These are phyloP conservation scores for Stegophylla sp. DNA, from an alignment of 2,888 invertebrate genomes.

Conservation along the genomic window DNA sequence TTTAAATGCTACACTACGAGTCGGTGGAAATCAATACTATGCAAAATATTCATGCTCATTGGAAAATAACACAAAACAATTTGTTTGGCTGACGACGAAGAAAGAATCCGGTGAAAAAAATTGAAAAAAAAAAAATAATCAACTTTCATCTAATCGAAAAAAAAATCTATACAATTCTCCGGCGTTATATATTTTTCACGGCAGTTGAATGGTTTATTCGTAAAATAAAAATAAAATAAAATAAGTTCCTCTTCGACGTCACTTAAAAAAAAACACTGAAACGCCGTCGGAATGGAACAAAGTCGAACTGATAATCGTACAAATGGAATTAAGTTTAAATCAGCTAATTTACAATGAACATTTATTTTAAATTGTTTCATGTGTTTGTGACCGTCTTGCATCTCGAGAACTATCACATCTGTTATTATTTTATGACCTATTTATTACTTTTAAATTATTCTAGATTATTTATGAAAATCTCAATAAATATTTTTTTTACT, in stretches of 20 bases:
- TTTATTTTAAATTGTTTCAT: too few relatives aligned
- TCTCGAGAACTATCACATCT: too few relatives aligned
- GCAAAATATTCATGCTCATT: neutral
- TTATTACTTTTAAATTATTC: too few relatives aligned
- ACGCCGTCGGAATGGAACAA: constrained; percentile 18
- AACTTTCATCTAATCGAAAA: neutral
- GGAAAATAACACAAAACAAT: neutral
- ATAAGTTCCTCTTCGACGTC: constrained; percentile 6
- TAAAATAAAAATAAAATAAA: neutral
- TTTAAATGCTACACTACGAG: constrained; percentile 8
- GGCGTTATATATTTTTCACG: neutral
- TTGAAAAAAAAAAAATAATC: constrained; percentile 14
- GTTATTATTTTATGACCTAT: too few relatives aligned
- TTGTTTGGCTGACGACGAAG: neutral
- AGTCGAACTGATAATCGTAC: constrained; percentile 10
- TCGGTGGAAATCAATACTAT: constrained; percentile 20
- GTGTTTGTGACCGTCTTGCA: too few relatives aligned
- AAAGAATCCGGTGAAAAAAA: neutral
- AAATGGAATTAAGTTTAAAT: constrained; percentile 37
- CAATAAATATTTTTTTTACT: too few relatives aligned
- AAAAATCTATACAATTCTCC: neutral
- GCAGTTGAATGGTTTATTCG: neutral
- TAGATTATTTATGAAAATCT: too few relatives aligned
- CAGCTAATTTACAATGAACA: neutral
- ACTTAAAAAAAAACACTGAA: constrained; percentile 18